Conservation (phyloP, 2,888 invertebrate species). For the Zonitis immaculata region DNA sequence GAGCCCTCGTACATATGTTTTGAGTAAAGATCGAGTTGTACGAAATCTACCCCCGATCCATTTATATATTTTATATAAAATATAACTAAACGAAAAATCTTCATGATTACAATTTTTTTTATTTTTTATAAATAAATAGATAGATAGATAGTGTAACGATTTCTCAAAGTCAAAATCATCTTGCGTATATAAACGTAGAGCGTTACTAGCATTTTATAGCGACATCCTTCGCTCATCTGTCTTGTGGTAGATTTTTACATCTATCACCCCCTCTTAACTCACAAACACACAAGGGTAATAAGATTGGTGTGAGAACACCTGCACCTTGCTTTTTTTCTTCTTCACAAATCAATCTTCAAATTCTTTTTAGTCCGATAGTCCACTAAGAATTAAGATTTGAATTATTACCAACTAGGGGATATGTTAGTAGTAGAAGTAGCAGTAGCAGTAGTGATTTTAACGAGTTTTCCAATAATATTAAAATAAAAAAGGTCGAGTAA, state of each 20-base stretch:
- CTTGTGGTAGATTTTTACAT: conserved; percentile 32
- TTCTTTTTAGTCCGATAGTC: not conserved
- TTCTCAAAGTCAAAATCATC: not conserved
- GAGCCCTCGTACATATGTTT: too few species aligned
- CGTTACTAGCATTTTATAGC: conserved; percentile 4
- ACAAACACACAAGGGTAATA: not conserved
- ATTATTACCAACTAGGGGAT: not conserved
- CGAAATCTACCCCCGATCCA: not conserved
- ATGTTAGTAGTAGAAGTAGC: too few species aligned
- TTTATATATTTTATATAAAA: too few species aligned
- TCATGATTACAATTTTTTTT: not conserved
- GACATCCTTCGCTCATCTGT: conserved; percentile 45
- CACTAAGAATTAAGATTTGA: not conserved
- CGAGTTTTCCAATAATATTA: not conserved
- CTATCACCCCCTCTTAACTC: conserved; percentile 15
- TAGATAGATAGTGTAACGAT: not conserved
- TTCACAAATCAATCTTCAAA: not conserved
- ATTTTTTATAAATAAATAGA: too few species aligned
- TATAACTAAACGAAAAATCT: too few species aligned
- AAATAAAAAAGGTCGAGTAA: not conserved
- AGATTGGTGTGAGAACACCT: not conserved
- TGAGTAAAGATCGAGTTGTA: not conserved
- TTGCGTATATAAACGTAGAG: not conserved
- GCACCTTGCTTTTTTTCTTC: not conserved
- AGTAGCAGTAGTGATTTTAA: not conserved